These are phyloP conservation scores for Lasius fuliginosus DNA, from an alignment of 2,888 invertebrate genomes.

Conservation along the genomic window DNA sequence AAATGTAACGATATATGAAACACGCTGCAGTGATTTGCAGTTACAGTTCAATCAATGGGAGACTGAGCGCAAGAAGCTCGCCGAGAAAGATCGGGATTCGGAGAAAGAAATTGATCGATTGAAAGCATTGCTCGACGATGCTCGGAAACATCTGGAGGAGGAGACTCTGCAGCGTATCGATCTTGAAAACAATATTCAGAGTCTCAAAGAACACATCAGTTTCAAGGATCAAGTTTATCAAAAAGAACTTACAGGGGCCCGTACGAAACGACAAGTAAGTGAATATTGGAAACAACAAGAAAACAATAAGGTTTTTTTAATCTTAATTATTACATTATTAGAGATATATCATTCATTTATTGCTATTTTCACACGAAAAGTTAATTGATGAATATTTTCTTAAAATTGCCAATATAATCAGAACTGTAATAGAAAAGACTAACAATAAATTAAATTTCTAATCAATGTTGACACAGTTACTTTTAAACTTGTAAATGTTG, in stretches of 20 bases:
- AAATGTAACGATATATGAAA: slow-evolving; percentile 91
- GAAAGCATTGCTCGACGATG: no score
- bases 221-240: slow-evolving; percentile 95
- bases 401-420: background rate
- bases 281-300: background rate
- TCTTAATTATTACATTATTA: no score
- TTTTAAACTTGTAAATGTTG: background rate
- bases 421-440: background rate
- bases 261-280: slow-evolving; percentile 92
- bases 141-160: no score
- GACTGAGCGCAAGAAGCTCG: no score
- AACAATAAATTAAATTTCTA: background rate
- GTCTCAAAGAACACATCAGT: slow-evolving; percentile 94
- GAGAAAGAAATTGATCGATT: no score
- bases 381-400: background rate
- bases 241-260: slow-evolving; percentile 96
- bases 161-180: slow-evolving; percentile 82
- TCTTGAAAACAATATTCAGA: no score
- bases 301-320: background rate
- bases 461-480: background rate
- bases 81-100: no score
- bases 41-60: no score
- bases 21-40: slow-evolving; percentile 79
- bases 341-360: background rate
- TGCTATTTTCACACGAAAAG: background rate